Conservation (phyloP, 2,797 vertebrate genomes). For the Enteromius argenteus region DNA sequence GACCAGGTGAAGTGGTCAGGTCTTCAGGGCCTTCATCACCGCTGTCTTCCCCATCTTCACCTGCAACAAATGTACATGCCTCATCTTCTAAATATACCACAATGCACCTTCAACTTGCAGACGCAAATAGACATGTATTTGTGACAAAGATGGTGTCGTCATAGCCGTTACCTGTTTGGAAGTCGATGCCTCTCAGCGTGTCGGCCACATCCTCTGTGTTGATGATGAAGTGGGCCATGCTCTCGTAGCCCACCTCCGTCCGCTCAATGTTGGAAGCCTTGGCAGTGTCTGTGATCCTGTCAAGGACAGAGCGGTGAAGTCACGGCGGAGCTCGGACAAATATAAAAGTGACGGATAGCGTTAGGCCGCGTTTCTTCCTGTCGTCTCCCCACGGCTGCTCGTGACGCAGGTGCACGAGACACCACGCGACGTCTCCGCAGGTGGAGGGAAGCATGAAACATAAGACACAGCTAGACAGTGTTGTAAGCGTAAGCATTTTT, state of each 20-base stretch:
- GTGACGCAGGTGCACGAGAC: constrained; percentile 34
- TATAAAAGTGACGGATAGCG: constrained; percentile 42
- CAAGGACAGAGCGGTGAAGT: constrained; percentile 45
- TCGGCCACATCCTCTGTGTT: constrained; percentile 80
- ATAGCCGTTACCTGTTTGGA: constrained; percentile 77
- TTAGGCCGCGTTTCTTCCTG: background rate
- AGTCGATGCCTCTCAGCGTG: constrained; percentile 85
- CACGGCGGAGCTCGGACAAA: constrained; percentile 20
- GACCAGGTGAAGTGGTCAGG: constrained; percentile 45
- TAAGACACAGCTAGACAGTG: constrained; percentile 45
- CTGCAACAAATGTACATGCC: constrained; percentile 54
- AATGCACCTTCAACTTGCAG: background rate
- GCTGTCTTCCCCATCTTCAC: constrained; percentile 66
- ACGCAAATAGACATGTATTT: background rate
- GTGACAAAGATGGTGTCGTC: background rate
- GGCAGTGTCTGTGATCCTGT: constrained; percentile 81
- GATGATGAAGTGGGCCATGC: constrained; percentile 85
- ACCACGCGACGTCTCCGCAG: constrained; percentile 22
- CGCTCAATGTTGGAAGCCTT: constrained; percentile 78
- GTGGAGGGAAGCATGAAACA: constrained; percentile 26
- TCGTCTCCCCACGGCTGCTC: constrained; percentile 10
- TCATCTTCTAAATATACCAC: background rate
- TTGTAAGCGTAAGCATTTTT: constrained; percentile 33
- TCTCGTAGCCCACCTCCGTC: constrained; percentile 82
- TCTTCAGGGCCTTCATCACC: constrained; percentile 67